Evolutionary conservation across 2,888 invertebrate species (phyloP), one percentile per base, ranked within the genome.

Genomic region (Tuta absoluta): DNA sequence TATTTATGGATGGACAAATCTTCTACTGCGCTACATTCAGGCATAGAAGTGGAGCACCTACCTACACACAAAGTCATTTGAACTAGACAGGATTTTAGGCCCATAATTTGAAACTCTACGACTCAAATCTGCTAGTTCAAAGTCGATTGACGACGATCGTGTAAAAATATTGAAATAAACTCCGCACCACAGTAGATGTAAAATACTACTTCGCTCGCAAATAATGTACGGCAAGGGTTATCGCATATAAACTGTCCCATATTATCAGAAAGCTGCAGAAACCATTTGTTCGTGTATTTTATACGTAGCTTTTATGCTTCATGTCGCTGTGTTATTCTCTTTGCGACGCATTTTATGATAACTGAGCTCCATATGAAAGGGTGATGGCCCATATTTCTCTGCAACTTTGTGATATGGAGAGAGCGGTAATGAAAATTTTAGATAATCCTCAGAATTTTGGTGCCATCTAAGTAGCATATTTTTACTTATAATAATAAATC

Each of bases 301-400:
- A 28, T 56, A 11, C 23, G 23, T 8, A 33, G 45, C 45, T 57
- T 57, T 57, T 57, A 45, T 21, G 19, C 53, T 51, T 61, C 61
- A 61, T 61, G 49, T n/a, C 8, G 24, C 19, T 33, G 12, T 45
- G 38, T 56, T 63, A 56, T 56, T 63, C 58, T 37, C 33, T 58
- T 59, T 49, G n/a, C 57, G 24, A 12, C 58, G 49, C 48, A 63
- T 68, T 66, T 63, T 62, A 63, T 66, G 67, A 68, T 62, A 64
- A 56, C 63, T 49, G 63, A 63, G 64, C 58, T 8, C 28, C 23
- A 38, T 56, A 56, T 56, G 56, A 56, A 56, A 56, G 38, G 23
- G 60, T 60, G 60, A 60, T 60, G 60, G 45, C 60, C 23, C 45
- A 49, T 63, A 49, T 59, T 49, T 63, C 65, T 51, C 65, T 38